A percentile compares a stretch with the other conserved stretches of the same genome.
These are phyloP conservation scores for Psammodynastes pulverulentus DNA, from an alignment of 2,113 vertebrate genomes.

Conservation along the genomic window DNA sequence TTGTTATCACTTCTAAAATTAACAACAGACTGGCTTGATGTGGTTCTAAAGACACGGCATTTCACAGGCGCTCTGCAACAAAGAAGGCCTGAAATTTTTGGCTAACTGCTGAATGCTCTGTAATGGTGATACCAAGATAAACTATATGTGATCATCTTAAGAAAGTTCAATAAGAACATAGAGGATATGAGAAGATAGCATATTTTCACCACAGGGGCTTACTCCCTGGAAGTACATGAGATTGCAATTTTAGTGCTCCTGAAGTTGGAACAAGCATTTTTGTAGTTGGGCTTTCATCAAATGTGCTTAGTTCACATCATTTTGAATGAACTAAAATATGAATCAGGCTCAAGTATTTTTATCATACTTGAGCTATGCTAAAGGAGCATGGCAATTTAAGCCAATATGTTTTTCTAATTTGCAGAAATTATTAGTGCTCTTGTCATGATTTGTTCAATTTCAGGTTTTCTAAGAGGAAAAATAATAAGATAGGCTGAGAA, in stretches of 20 bases:
- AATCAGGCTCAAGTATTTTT: not conserved
- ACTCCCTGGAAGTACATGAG: not conserved
- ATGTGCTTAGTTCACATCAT: not conserved
- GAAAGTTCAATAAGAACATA: not conserved
- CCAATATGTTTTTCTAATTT: not conserved
- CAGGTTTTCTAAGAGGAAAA: constrained; percentile 25
- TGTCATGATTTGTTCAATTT: constrained; percentile 24
- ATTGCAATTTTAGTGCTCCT: not conserved
- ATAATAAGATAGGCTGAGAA: constrained; percentile 32
- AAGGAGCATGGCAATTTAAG: constrained; percentile 31
- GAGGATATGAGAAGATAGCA: not conserved
- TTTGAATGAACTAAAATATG: not conserved
- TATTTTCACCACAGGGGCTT: not conserved
- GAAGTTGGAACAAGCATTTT: not conserved
- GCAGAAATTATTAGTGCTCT: not conserved
- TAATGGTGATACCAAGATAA: not conserved
- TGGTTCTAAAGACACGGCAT: not conserved
- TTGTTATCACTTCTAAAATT: not conserved
- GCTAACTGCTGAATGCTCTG: not conserved
- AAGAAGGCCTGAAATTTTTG: not conserved
- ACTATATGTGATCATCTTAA: not conserved
- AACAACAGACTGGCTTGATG: not conserved
- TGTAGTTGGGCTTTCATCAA: not conserved
- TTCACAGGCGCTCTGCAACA: not conserved
- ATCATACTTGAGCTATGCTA: constrained; percentile 5